Evolutionary conservation across 2,113 vertebrate genomes (phyloP), one percentile per base, ranked within the genome.

Genomic region (Prunella fulvescens): DNA sequence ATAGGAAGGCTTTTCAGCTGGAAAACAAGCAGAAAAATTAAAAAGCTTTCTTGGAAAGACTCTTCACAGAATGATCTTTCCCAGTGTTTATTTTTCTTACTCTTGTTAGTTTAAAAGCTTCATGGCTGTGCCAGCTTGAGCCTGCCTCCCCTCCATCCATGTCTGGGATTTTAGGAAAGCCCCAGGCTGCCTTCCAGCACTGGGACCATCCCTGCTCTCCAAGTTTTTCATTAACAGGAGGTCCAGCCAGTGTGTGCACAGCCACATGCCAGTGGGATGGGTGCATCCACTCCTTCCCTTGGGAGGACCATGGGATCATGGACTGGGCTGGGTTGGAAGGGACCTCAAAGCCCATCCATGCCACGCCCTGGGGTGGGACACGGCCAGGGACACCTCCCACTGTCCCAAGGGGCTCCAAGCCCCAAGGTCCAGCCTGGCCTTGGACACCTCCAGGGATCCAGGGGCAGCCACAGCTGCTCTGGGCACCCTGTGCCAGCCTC

Each of bases 21-120:
- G 50, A 86, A 83, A 96, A 90, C 94, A 83, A 66, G 72, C 17
- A 54, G 76, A 66, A 73, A 73, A 93, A 94, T 86, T 81, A 51
- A 86, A 81, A 79, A 83, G 47, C 69, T 90, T 66, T 56, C 47
- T 82, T 70, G 79, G 51, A 88, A 54, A 24, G 81, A 4, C 14
- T 83, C 51, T 80, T 66, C 60, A 31, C 58, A 37, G 65, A 37
- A 74, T 56, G 50, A 50, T 40, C 35, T 62, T 94, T 90, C 35
- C 50, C 10, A 7, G 14, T 73, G 51, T 93, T 92, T 96, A 11
- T 88, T 88, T 93, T 73, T 81, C 62, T 48, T 61, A 3, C 6
- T 78, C 40, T 77, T 61, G 22, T 40, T 72, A n/a, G 31, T 40
- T 90, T 57, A 48, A 67, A 64, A 85, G 50, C 39, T 57, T 45